A percentile compares a stretch with the other conserved stretches of the same genome.
Conservation (phyloP, 2,113 vertebrate genomes). For the Sinocyclocheilus anshuiensis region DNA sequence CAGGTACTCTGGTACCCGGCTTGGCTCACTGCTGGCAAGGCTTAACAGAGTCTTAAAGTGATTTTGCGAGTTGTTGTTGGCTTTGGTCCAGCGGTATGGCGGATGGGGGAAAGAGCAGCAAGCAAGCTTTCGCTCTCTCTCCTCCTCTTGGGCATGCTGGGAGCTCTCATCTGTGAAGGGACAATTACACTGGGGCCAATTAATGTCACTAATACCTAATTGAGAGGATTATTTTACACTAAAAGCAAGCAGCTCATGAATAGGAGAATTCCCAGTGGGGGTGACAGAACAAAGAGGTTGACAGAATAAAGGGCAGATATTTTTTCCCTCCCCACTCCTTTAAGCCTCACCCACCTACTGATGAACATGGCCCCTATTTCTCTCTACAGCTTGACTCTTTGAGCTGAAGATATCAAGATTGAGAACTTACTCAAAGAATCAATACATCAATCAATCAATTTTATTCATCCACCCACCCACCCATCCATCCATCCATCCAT, state of each 20-base stretch:
- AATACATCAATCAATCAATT: too few species aligned
- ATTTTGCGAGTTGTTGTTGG: conserved; percentile 60
- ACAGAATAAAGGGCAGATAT: conserved; percentile 18
- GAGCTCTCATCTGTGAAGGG: conserved; percentile 68
- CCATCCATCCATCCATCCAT: too few species aligned
- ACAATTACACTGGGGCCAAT: conserved; percentile 72
- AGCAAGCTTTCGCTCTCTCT: conserved; percentile 36
- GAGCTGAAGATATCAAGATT: not conserved
- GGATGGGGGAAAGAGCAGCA: conserved; percentile 42
- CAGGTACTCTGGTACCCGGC: conserved; percentile 49
- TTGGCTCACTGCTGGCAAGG: conserved; percentile 44
- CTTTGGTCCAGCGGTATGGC: conserved; percentile 57
- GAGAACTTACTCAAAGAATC: not conserved
- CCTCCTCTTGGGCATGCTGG: conserved; percentile 53
- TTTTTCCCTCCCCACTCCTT: conserved; percentile 17
- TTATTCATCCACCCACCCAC: too few species aligned
- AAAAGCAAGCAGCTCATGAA: conserved; percentile 63
- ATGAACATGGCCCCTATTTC: conserved; percentile 8
- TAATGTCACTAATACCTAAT: conserved; percentile 73
- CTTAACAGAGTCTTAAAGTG: conserved; percentile 60
- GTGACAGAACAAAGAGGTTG: conserved; percentile 30
- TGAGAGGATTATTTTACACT: conserved; percentile 72
- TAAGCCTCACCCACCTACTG: conserved; percentile 2
- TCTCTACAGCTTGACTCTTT: not conserved
- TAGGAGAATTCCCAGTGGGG: conserved; percentile 49